phyloP scores from a whole-genome alignment of 1,140 invertebrate genomes.

The Pseudachorutes palmiensis region DNA sequence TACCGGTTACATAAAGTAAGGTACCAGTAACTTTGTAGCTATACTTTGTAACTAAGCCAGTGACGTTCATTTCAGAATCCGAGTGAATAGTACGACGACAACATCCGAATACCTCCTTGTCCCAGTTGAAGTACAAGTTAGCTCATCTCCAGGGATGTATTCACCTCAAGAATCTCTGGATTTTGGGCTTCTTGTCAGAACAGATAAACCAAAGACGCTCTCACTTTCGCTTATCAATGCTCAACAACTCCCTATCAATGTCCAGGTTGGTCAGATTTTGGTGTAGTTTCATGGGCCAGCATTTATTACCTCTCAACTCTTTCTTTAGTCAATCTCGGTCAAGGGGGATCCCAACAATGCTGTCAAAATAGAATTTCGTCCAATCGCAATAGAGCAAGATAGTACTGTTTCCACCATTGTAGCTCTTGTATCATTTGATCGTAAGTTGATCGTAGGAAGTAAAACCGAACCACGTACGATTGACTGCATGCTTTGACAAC shows the following conservation, averaged over 20 bases:
- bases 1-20: constrained; percentile 66
- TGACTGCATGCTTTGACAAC: too few species aligned
- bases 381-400: constrained; percentile 48
- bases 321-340: constrained; percentile 44
- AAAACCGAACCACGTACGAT: background rate
- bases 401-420: constrained; percentile 46
- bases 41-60: constrained; percentile 14
- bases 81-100: constrained; percentile 54
- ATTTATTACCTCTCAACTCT: too few species aligned
- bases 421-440: constrained; percentile 50
- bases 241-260: constrained; percentile 57
- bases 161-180: constrained; percentile 67
- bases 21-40: background rate
- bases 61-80: constrained; percentile 49
- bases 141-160: constrained; percentile 62
- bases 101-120: constrained; percentile 60
- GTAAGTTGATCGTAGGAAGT: constrained; percentile 41
- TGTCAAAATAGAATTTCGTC: constrained; percentile 47
- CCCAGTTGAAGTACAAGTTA: constrained; percentile 80
- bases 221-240: constrained; percentile 63
- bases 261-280: constrained; percentile 51
- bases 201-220: constrained; percentile 57
- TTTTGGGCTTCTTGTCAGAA: constrained; percentile 67
- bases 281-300: constrained; percentile 37
- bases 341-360: constrained; percentile 45